Base-by-base conservation (phyloP, 1,140 invertebrate species). In the Anthonomus grandis region DNA sequence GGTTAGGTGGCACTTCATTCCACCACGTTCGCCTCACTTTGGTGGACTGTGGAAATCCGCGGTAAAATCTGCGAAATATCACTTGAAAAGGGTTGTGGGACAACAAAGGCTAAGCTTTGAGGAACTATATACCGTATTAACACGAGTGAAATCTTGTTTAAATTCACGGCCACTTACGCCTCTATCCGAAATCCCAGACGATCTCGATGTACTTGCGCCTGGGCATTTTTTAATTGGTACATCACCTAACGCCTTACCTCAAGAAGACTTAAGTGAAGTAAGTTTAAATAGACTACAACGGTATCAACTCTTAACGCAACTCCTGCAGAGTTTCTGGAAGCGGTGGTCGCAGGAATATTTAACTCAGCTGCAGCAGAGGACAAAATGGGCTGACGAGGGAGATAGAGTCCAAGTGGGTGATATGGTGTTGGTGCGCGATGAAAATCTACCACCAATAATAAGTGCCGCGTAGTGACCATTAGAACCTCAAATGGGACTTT, bases 1-100 rank as follows among this genome's bases (percentile, higher is more conserved):
- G 23, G 42, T 56, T n/a, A 23, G 31, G 18, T 79, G 75, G 75
- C 45, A 73, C 22, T 76, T 79, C 53, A 76, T 74, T 50, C 75
- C 76, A 1, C 68, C 76, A 15, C 13, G 42, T 5, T 66, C 72
- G 6, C 70, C 73, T 3, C 68, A 76, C 64, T 75, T 78, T 50
- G 75, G 75, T 13, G 75, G 72, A 15, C 21, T 74, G 15, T 76
- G 72, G 66, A 76, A 79, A 59, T 57, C 66, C 0, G 21, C 65
- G 8, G 58, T 71, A 0, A 50, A 63, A 2, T 60, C 56, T 18
- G 59, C 67, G 5, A 78, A 77, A 50, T 59, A 60, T 31, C 72
- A 73, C 52, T 45, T 75, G 4, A 37, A 59, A 18, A 57, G 64
- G 1, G 60, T 64, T 5, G 21, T 66, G 9, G 64, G 64, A 8